Evolutionary conservation across 2,888 invertebrate species (phyloP), one percentile per base, ranked within the genome.

Genomic region (Argyresthia albistria): DNA sequence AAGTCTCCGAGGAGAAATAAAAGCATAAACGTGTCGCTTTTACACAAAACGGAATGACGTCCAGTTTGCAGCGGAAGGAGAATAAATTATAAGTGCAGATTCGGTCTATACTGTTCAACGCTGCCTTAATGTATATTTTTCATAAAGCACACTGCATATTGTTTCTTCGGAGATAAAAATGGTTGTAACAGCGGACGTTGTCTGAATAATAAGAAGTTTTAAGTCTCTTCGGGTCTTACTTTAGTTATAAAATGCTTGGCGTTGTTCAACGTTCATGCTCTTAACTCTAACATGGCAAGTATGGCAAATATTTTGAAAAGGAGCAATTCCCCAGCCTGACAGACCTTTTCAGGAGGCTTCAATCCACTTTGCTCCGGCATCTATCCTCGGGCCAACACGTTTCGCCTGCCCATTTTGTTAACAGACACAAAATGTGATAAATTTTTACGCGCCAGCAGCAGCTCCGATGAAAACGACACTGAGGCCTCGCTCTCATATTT

Each of bases 1-100:
- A 55, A 58, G 60, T 60, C 64, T 62, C 65, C 58, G 58, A 58
- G 64, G 65, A 64, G 64, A 65, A 73, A 75, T 80, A 78, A 83
- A 76, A 79, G 73, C 74, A 74, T 74, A 76, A 74, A 69, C 74
- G 69, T 77, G 76, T 80, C 74, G 68, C 70, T 71, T 75, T 66
- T 72, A 69, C 67, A 63, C 66, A 68, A 70, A 76, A 77, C 70
- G 65, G 75, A 78, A 76, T 77, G 76, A 76, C 73, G 73, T 73
- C 73, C 70, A 73, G 67, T 67, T 61, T 63, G 65, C 65, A 55
- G 67, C 69, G 67, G 66, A 76, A 73, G 71, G 64, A 61, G 76
- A 79, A 80, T 78, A 78, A 76, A 81, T 80, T 81, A 79, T 76
- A 76, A 72, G 65, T 70, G 73, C 74, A 69, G 72, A 74, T 72